Conservation (phyloP, 2,888 invertebrate species). For the Drosophila bunnanda region DNA sequence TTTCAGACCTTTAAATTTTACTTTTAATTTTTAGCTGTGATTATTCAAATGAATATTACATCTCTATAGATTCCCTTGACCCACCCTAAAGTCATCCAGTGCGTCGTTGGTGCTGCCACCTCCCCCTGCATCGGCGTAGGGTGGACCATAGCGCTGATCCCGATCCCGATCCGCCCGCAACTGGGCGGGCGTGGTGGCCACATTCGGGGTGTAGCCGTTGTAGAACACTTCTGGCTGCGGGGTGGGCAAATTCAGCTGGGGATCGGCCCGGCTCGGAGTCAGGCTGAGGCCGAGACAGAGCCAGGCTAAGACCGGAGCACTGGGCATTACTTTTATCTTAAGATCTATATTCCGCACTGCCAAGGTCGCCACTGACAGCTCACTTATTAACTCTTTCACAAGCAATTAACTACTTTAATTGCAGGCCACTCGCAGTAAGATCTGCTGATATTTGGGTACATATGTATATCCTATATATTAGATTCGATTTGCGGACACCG, state of each 20-base stretch:
- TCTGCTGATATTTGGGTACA: neutral
- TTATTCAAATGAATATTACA: too few species aligned
- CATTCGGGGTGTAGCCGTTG: slow-evolving; percentile 81
- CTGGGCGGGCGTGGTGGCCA: slow-evolving; percentile 72
- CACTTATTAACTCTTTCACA: slow-evolving; percentile 62
- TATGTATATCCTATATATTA: neutral
- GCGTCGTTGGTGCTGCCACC: slow-evolving; percentile 74
- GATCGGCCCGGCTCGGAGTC: slow-evolving; percentile 47
- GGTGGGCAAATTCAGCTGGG: slow-evolving; percentile 87
- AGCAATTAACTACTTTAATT: slow-evolving; percentile 65
- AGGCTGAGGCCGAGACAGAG: slow-evolving; percentile 29
- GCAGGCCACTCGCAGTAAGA: slow-evolving; percentile 42
- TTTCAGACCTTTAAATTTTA: too few species aligned
- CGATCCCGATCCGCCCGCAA: slow-evolving; percentile 79
- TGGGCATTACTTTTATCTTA: slow-evolving; percentile 55
- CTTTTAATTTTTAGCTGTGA: neutral
- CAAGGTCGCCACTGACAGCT: slow-evolving; percentile 60
- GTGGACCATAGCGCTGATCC: slow-evolving; percentile 83
- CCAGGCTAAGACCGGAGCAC: slow-evolving; percentile 19
- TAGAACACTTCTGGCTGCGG: slow-evolving; percentile 79
- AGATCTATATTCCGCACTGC: slow-evolving; percentile 67
- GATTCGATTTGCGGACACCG: neutral
- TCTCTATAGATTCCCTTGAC: slow-evolving; percentile 17
- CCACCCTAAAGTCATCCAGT: slow-evolving; percentile 83
- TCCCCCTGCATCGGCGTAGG: slow-evolving; percentile 73